Evolutionary conservation across 2,797 vertebrate genomes (phyloP).

Genomic region (Sebastes kiyomatsui): DNA sequence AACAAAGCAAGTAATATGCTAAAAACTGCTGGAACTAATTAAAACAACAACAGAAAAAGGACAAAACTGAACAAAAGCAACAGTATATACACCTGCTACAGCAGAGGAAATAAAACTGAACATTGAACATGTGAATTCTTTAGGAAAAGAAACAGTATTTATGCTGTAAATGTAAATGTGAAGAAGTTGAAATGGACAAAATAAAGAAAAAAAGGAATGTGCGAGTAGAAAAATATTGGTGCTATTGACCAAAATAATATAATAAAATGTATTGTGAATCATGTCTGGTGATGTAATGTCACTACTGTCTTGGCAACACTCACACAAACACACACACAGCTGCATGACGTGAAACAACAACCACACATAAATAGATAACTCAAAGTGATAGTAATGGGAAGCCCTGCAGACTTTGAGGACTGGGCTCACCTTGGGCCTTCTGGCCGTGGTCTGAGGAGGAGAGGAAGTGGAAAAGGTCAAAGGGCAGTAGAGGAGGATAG

Average conservation of each 20-base stretch:
- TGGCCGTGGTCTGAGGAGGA: slow-evolving; percentile 88
- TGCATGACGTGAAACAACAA: neutral
- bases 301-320: neutral
- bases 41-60: neutral
- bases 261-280: neutral
- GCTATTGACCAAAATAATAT: neutral
- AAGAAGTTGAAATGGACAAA: neutral
- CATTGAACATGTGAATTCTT: neutral
- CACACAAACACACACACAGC: slow-evolving; percentile 8
- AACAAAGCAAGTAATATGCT: neutral
- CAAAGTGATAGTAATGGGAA: neutral
- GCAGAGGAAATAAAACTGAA: neutral
- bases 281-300: neutral
- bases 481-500: slow-evolving; percentile 62
- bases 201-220: neutral
- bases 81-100: neutral
- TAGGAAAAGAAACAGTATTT: too few species aligned
- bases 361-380: neutral
- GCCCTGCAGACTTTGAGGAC: slow-evolving; percentile 32
- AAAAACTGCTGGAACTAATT: neutral
- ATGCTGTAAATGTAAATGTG: neutral
- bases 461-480: slow-evolving; percentile 15
- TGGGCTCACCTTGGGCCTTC: slow-evolving; percentile 94
- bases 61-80: neutral
- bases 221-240: neutral